Evolutionary conservation across 1,140 invertebrate species (phyloP).

Genomic region (Plutomurus gul): DNA sequence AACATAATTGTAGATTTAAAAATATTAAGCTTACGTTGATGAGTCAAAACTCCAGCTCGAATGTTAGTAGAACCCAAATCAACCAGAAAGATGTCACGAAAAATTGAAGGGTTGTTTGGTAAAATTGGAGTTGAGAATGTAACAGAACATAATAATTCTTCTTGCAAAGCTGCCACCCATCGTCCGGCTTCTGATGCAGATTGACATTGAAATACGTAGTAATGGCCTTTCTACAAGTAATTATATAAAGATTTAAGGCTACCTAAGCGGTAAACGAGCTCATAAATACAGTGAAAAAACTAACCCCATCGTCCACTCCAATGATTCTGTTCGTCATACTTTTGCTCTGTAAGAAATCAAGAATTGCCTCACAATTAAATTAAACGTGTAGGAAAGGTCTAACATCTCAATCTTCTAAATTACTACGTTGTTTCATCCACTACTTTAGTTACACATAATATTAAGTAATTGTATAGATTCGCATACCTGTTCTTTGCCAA

Average conservation of each 20-base stretch:
- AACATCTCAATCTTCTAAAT: too few species aligned
- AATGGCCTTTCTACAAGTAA: constrained; percentile 62
- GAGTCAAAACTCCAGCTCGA: constrained; percentile 65
- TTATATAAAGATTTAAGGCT: too few species aligned
- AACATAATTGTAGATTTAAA: background rate
- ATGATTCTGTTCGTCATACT: constrained; percentile 52
- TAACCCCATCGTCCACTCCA: constrained; percentile 57
- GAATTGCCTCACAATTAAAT: background rate
- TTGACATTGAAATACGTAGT: constrained; percentile 62
- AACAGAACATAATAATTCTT: constrained; percentile 33
- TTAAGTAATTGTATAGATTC: background rate
- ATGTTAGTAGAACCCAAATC: constrained; percentile 67
- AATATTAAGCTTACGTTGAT: constrained; percentile 59
- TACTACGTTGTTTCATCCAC: too few species aligned
- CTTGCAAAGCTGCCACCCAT: constrained; percentile 62
- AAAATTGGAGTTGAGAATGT: constrained; percentile 48
- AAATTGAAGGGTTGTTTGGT: constrained; percentile 57
- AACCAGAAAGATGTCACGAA: constrained; percentile 60
- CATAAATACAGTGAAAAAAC: too few species aligned
- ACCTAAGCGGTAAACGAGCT: too few species aligned
- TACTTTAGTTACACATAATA: too few species aligned
- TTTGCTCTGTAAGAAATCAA: constrained; percentile 40
- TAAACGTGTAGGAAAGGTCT: too few species aligned
- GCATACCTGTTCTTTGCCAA: constrained; percentile 64
- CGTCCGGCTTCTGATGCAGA: constrained; percentile 61